A percentile compares a stretch with the other conserved stretches of the same genome.
phyloP scores from a whole-genome alignment of 2,888 invertebrate genomes.

The Zootermopsis nevadensis region DNA sequence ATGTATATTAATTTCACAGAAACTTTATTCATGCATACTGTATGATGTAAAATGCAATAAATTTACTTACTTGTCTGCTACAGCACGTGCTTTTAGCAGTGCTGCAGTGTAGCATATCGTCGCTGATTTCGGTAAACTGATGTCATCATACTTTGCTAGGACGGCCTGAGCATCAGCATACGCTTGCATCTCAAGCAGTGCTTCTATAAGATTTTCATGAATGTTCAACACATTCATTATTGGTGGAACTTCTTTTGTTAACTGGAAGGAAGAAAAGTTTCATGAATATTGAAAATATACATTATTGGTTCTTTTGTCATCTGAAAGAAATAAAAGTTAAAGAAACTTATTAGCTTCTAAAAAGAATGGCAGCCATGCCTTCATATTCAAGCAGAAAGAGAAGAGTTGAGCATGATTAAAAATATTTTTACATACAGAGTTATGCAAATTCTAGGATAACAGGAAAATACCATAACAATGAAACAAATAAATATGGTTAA shows the following conservation, averaged over 20 bases:
- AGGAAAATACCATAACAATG: too few relatives aligned
- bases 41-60: background rate
- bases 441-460: too few relatives aligned
- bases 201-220: constrained; percentile 97
- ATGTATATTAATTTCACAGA: too few relatives aligned
- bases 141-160: constrained; percentile 93
- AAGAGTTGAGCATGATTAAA: too few relatives aligned
- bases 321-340: constrained; percentile 61
- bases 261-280: constrained; percentile 66
- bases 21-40: background rate
- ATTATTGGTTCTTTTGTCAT: constrained; percentile 96
- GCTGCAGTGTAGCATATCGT: constrained; percentile 96
- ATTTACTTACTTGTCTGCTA: constrained; percentile 80
- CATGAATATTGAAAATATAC: constrained; percentile 93
- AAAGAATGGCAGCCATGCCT: too few relatives aligned
- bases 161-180: constrained; percentile 97
- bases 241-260: constrained; percentile 96
- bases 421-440: too few relatives aligned
- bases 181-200: constrained; percentile 93
- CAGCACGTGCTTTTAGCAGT: constrained; percentile 88
- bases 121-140: constrained; percentile 93
- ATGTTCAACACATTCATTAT: constrained; percentile 93
- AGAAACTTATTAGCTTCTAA: too few relatives aligned
- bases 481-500: too few relatives aligned
- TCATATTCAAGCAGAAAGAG: too few relatives aligned